These are phyloP conservation scores for Harpagus bidentatus DNA, from an alignment of 2,113 vertebrate species.

Conservation along the genomic window DNA sequence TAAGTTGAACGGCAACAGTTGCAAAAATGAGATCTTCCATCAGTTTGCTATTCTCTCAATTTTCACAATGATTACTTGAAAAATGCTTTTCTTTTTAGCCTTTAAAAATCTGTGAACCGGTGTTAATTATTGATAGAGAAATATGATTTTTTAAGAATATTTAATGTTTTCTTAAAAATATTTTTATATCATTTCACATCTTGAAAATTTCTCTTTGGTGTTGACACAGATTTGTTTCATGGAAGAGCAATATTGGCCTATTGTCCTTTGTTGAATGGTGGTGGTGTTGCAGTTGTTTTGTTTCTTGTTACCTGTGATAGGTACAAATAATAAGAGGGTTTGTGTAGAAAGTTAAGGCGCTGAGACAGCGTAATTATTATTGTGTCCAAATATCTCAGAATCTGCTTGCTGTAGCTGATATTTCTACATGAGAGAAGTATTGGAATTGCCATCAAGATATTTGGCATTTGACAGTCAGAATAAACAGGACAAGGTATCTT, in stretches of 20 bases:
- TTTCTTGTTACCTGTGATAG: neutral
- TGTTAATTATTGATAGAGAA: neutral
- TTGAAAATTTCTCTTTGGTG: neutral
- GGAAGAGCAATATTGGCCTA: neutral
- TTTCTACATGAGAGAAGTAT: neutral
- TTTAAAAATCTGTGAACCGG: neutral
- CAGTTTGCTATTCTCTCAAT: neutral
- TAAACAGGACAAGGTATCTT: neutral
- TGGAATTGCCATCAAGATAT: neutral
- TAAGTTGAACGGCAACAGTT: neutral
- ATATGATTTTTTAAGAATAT: neutral
- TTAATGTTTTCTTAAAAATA: neutral
- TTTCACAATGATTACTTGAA: neutral
- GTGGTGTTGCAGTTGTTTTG: neutral
- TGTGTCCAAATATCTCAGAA: neutral
- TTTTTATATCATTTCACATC: neutral
- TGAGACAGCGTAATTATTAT: neutral
- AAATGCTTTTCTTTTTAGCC: neutral
- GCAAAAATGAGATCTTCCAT: neutral
- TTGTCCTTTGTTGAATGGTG: neutral
- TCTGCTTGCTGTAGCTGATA: neutral
- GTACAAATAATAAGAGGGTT: neutral
- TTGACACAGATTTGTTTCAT: neutral
- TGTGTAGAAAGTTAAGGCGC: neutral
- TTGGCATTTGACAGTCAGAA: neutral